Evolutionary conservation across 2,797 vertebrate genomes (phyloP).

Genomic region (Cetoscarus ocellatus): DNA sequence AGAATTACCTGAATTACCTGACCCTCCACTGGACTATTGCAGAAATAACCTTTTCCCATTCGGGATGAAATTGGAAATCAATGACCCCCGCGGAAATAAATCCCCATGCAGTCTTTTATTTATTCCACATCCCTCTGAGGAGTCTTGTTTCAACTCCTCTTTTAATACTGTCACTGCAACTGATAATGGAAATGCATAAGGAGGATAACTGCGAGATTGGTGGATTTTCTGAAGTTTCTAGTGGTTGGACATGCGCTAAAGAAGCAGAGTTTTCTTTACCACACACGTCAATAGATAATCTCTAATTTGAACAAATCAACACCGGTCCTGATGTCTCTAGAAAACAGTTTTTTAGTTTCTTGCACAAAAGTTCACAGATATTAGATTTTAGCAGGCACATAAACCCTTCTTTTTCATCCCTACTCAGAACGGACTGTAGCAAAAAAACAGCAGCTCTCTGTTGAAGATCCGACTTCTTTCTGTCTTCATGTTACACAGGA

Average conservation of each 20-base stretch:
- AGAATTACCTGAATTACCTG: constrained; percentile 53
- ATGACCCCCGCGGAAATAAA: constrained; percentile 44
- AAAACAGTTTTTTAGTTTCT: background rate
- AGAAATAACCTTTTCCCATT: constrained; percentile 53
- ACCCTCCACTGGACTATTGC: constrained; percentile 49
- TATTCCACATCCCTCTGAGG: constrained; percentile 17
- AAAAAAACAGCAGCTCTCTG: no score
- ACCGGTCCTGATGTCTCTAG: no score
- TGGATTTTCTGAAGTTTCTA: constrained; percentile 1
- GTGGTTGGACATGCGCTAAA: background rate
- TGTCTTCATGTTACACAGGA: no score
- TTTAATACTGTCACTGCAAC: constrained; percentile 3
- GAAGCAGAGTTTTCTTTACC: no score
- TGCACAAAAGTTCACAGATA: background rate
- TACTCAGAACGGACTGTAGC: no score
- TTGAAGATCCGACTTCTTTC: no score
- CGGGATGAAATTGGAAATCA: constrained; percentile 67
- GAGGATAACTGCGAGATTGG: constrained; percentile 5
- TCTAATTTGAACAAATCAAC: no score
- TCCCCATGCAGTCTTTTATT: constrained; percentile 39
- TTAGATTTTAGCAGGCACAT: no score
- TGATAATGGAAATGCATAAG: constrained; percentile 19
- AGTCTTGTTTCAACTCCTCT: constrained; percentile 30
- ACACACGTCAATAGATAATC: no score
- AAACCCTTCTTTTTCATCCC: no score